phyloP scores from a whole-genome alignment of 2,113 vertebrate genomes.

The Embiotoca jacksoni region DNA sequence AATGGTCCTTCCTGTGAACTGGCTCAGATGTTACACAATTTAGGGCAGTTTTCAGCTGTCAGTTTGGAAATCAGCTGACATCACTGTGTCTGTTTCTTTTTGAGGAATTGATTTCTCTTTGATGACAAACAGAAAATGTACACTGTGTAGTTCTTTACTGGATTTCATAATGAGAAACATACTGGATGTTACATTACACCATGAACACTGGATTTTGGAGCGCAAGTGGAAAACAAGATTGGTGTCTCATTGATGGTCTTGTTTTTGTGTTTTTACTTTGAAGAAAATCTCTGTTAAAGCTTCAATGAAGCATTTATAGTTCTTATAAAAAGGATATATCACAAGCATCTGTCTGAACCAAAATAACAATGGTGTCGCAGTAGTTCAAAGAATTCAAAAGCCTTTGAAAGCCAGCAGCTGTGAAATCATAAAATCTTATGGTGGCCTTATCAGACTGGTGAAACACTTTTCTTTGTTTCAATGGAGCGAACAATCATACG shows the following conservation, averaged over 20 bases:
- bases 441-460: slow-evolving; percentile 23
- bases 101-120: not conserved
- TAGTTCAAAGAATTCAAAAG: slow-evolving; percentile 16
- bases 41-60: slow-evolving; percentile 12
- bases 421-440: slow-evolving; percentile 12
- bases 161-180: slow-evolving; percentile 40
- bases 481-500: not conserved
- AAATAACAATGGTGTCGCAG: slow-evolving; percentile 21
- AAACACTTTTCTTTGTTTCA: slow-evolving; percentile 10
- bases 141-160: not conserved
- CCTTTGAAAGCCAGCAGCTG: slow-evolving; percentile 44
- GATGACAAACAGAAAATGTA: slow-evolving; percentile 13
- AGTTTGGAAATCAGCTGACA: not conserved
- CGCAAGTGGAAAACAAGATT: not conserved
- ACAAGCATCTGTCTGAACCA: slow-evolving; percentile 34
- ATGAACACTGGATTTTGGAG: not conserved
- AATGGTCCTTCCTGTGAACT: slow-evolving; percentile 59
- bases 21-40: slow-evolving; percentile 37
- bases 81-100: not conserved
- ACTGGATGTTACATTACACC: not conserved
- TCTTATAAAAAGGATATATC: slow-evolving; percentile 22
- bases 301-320: slow-evolving; percentile 3
- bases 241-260: not conserved
- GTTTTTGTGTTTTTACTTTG: slow-evolving; percentile 7
- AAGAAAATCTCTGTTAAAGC: not conserved